phyloP scores from a whole-genome alignment of 2,113 vertebrate genomes.

The Rousettus leschenaultii region DNA sequence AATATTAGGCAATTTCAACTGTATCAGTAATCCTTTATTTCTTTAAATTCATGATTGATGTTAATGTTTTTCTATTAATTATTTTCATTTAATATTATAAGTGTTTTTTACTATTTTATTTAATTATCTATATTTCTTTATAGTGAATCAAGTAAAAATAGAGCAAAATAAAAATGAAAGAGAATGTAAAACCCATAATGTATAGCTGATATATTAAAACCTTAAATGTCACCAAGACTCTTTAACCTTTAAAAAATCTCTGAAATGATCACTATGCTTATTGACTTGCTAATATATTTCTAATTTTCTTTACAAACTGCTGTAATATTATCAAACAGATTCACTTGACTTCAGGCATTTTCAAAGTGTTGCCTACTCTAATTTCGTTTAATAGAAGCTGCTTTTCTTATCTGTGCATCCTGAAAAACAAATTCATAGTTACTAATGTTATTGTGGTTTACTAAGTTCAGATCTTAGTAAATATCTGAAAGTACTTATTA shows the following conservation, averaged over 20 bases:
- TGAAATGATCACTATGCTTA: background rate
- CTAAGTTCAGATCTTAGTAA: background rate
- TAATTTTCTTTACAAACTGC: background rate
- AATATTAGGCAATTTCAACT: background rate
- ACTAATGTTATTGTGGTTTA: background rate
- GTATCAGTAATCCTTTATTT: background rate
- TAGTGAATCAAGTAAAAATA: background rate
- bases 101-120: background rate
- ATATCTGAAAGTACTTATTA: background rate
- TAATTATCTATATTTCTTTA: background rate
- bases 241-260: background rate
- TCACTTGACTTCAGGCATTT: background rate
- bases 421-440: background rate
- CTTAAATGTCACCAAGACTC: background rate
- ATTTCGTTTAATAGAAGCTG: background rate
- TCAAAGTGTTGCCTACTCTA: background rate
- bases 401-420: background rate
- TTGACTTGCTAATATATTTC: background rate
- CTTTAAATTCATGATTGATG: background rate
- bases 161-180: background rate
- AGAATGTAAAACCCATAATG: background rate
- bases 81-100: background rate
- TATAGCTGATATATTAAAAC: background rate
- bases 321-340: background rate
- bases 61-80: background rate